Conservation (phyloP, 2,797 vertebrate species). For the Thalassophryne amazonica region DNA sequence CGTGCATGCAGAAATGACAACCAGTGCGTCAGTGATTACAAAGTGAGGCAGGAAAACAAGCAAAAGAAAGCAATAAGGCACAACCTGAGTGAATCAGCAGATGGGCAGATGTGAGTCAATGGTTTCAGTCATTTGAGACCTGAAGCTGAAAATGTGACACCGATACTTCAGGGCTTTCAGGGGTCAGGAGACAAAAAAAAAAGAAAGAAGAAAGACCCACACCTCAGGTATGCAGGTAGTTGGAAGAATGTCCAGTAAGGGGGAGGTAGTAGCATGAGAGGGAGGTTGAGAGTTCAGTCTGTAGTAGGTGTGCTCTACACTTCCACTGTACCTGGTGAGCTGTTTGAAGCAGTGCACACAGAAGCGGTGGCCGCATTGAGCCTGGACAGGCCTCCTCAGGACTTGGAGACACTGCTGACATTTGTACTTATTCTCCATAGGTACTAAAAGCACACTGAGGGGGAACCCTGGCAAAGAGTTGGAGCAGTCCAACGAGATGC, state of each 20-base stretch:
- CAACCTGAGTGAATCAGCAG: constrained; percentile 45
- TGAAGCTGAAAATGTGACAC: constrained; percentile 29
- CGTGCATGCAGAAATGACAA: constrained; percentile 1
- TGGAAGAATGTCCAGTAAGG: constrained; percentile 38
- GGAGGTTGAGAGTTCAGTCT: constrained; percentile 24
- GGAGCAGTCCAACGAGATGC: constrained; percentile 78
- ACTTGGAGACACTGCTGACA: constrained; percentile 92
- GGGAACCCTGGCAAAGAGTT: constrained; percentile 88
- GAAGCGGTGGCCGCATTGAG: constrained; percentile 95
- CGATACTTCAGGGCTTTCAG: too few relatives aligned
- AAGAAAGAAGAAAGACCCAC: too few relatives aligned
- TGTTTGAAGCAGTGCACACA: constrained; percentile 89
- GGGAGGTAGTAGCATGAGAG: constrained; percentile 9
- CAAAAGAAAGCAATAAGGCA: constrained; percentile 16
- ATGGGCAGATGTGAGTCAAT: constrained; percentile 41
- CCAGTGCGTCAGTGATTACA: constrained; percentile 1
- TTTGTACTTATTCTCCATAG: constrained; percentile 93
- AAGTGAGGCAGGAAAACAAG: background rate
- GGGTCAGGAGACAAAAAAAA: too few relatives aligned
- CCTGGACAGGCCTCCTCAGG: constrained; percentile 90
- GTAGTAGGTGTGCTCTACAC: constrained; percentile 31
- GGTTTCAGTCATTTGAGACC: constrained; percentile 27
- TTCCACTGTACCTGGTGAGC: constrained; percentile 87
- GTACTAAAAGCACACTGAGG: constrained; percentile 86
- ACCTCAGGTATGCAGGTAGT: too few relatives aligned